These are phyloP conservation scores for Stictonetta naevosa DNA, from an alignment of 2,113 vertebrate genomes.

Conservation along the genomic window DNA sequence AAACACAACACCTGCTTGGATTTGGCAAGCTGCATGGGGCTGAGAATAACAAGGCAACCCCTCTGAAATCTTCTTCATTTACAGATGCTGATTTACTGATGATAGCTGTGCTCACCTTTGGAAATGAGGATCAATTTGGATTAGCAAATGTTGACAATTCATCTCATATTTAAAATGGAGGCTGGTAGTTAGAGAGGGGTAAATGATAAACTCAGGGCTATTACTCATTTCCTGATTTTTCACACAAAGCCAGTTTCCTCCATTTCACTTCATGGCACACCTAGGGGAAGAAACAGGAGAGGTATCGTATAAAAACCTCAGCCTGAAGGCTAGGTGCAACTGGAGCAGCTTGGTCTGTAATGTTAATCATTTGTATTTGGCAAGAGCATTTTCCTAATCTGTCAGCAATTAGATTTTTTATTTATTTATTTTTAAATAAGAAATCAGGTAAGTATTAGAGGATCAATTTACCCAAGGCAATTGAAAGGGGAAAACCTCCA, in stretches of 20 bases:
- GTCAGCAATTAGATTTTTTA: neutral
- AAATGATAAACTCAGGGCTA: neutral
- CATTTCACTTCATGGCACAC: neutral
- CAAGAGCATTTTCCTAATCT: neutral
- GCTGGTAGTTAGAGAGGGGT: neutral
- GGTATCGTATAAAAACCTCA: neutral
- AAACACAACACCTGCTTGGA: conserved; percentile 39
- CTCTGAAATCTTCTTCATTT: neutral
- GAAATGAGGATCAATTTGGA: neutral
- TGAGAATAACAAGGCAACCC: neutral
- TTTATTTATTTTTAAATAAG: neutral
- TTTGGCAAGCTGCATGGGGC: neutral
- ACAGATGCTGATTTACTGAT: neutral
- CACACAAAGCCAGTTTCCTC: neutral
- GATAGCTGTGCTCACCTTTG: neutral
- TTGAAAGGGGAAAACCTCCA: neutral
- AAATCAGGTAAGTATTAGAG: neutral
- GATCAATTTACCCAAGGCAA: neutral
- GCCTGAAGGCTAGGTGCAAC: neutral
- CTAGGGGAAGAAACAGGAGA: neutral
- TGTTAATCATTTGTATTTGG: neutral
- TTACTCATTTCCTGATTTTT: conserved; percentile 13
- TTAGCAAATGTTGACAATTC: neutral
- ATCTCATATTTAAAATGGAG: conserved; percentile 15
- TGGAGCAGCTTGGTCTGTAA: neutral